Percentiles rank a stretch among this genome's conserved stretches.
These are phyloP conservation scores for Butastur rufipennis DNA, from an alignment of 2,113 vertebrate species.

Conservation along the genomic window DNA sequence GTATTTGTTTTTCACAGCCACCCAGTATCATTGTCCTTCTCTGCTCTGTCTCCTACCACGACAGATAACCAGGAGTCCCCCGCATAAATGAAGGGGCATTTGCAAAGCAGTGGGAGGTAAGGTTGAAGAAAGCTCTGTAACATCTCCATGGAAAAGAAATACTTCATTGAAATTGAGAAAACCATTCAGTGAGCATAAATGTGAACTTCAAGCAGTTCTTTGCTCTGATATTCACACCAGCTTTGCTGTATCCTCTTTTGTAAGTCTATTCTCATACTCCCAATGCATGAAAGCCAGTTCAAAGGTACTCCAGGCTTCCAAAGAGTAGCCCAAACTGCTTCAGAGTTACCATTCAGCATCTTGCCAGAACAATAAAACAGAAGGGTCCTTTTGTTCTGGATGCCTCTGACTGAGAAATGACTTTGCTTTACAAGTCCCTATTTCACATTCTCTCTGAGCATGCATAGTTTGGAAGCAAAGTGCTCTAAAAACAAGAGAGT, in stretches of 20 bases:
- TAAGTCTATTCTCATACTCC: background rate
- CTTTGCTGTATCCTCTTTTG: background rate
- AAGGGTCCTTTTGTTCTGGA: background rate
- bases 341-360: background rate
- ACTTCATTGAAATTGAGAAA: background rate
- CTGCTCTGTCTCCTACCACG: background rate
- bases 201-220: background rate
- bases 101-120: background rate
- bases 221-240: background rate
- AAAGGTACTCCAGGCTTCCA: background rate
- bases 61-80: background rate
- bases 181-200: background rate
- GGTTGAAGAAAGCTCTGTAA: background rate
- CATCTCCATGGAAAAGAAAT: background rate
- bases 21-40: background rate
- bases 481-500: background rate
- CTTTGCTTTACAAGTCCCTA: background rate
- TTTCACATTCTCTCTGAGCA: background rate
- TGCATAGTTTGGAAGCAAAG: background rate
- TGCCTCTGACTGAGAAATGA: background rate
- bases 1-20: background rate
- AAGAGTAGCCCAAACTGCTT: background rate
- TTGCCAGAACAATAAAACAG: background rate
- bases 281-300: background rate
- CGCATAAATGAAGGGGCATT: background rate